Evolutionary conservation across 2,113 vertebrate genomes (phyloP).

Genomic region (Diadophis punctatus): DNA sequence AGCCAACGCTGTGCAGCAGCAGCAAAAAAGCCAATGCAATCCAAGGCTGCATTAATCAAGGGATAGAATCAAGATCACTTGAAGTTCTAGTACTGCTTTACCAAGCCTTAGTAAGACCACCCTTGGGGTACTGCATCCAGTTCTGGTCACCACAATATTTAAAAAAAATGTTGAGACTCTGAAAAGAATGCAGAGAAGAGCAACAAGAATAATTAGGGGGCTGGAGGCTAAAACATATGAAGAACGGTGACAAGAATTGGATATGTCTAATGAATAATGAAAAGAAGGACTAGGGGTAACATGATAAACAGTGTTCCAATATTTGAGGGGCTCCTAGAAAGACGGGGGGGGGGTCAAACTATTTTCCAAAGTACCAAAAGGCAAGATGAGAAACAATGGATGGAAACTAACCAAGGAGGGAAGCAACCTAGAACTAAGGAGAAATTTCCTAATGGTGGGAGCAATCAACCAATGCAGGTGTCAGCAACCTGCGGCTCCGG

Average conservation of each 20-base stretch:
- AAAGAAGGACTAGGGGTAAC: too few relatives aligned
- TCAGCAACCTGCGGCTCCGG: too few relatives aligned
- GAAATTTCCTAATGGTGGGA: background rate
- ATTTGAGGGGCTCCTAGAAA: too few relatives aligned
- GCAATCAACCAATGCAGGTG: too few relatives aligned
- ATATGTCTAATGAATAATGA: too few relatives aligned
- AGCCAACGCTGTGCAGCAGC: background rate
- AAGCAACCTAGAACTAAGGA: background rate
- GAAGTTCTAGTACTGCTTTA: background rate
- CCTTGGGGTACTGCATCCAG: background rate
- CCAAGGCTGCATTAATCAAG: background rate
- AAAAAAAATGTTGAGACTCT: background rate
- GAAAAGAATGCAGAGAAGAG: background rate
- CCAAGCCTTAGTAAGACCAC: background rate
- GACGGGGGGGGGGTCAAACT: too few relatives aligned
- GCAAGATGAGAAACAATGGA: too few relatives aligned
- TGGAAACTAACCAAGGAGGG: too few relatives aligned
- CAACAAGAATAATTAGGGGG: background rate
- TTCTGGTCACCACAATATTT: background rate
- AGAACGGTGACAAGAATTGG: background rate
- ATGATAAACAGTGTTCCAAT: too few relatives aligned
- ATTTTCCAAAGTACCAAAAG: too few relatives aligned
- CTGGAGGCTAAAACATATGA: background rate
- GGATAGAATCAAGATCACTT: background rate
- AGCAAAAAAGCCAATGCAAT: background rate